Conservation (phyloP, 2,888 invertebrate genomes). For the Omphaloscelis lunosa region DNA sequence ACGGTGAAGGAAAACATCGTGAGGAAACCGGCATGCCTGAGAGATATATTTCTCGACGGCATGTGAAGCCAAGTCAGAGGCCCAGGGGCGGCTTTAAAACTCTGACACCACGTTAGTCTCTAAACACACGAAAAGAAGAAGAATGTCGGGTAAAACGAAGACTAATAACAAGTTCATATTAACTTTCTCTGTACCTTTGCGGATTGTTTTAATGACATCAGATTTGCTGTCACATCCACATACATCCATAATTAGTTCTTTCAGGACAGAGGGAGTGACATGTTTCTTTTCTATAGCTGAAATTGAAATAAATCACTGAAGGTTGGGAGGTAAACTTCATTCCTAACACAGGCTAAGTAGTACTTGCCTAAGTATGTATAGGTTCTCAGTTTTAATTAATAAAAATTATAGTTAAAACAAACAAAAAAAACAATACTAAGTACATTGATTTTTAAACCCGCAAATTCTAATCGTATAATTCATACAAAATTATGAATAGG, state of each 20-base stretch:
- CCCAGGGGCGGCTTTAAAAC: too few relatives aligned
- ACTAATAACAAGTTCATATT: not conserved
- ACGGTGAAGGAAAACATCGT: too few relatives aligned
- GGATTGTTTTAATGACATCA: conserved; percentile 33
- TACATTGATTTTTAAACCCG: too few relatives aligned
- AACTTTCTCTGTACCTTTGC: conserved; percentile 28
- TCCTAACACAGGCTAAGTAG: not conserved
- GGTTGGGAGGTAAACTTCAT: not conserved
- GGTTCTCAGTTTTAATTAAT: not conserved
- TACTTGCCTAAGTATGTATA: too few relatives aligned
- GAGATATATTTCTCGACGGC: too few relatives aligned
- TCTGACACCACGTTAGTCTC: too few relatives aligned
- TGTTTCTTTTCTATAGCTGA: conserved; percentile 33
- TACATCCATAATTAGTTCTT: conserved; percentile 15
- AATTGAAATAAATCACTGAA: not conserved
- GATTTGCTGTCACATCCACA: not conserved
- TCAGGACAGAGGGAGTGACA: conserved; percentile 2
- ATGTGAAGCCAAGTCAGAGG: too few relatives aligned
- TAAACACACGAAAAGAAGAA: too few relatives aligned
- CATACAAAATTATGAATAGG: too few relatives aligned
- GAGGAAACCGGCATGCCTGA: too few relatives aligned
- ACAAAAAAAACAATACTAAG: not conserved
- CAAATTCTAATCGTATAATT: too few relatives aligned
- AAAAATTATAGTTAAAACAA: not conserved
- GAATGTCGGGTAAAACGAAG: not conserved